phyloP scores from a whole-genome alignment of 2,797 vertebrate genomes.

The Mormyrus proboscirostris region DNA sequence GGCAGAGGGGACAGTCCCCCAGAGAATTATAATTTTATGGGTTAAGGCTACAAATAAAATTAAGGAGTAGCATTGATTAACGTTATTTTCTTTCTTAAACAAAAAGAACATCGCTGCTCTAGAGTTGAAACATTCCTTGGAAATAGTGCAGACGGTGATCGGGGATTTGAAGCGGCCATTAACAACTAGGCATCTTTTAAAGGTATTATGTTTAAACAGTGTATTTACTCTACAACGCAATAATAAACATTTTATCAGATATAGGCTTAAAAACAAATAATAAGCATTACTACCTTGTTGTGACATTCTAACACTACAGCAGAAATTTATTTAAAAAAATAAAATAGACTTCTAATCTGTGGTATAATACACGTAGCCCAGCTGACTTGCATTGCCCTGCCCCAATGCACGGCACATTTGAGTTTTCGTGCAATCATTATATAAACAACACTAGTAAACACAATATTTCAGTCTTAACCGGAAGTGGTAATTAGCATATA shows the following conservation, averaged over 20 bases:
- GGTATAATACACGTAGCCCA: neutral
- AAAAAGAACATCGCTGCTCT: neutral
- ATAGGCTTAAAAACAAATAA: neutral
- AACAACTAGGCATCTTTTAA: neutral
- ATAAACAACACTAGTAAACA: conserved; percentile 53
- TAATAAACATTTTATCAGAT: neutral
- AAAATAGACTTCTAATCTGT: neutral
- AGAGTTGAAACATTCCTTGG: neutral
- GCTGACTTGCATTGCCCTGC: neutral
- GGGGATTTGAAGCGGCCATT: neutral
- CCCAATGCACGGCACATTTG: neutral
- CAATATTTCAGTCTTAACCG: conserved; percentile 25
- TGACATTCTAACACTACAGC: neutral
- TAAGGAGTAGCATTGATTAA: neutral
- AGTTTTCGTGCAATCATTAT: neutral
- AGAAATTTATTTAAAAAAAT: neutral
- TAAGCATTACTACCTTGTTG: neutral
- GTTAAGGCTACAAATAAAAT: neutral
- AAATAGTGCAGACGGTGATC: neutral
- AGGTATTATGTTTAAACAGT: neutral
- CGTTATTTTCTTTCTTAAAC: neutral
- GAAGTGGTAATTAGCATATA: neutral
- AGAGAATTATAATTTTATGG: neutral
- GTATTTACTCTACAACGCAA: neutral
- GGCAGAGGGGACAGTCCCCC: neutral